phyloP scores from a whole-genome alignment of 2,888 invertebrate genomes.

The Disparrhopalites patrizii region DNA sequence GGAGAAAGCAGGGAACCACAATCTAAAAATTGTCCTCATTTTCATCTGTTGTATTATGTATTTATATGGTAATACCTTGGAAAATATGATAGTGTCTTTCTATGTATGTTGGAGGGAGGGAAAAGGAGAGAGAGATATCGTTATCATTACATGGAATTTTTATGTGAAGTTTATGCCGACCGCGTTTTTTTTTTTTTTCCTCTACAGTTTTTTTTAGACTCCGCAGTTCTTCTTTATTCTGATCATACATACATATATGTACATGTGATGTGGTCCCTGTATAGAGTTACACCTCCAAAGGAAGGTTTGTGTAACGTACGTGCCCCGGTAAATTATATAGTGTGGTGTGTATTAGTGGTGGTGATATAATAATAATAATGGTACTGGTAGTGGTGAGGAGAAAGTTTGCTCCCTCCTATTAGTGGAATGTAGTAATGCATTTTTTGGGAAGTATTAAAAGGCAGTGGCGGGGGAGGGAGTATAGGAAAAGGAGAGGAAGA shows the following conservation, averaged over 20 bases:
- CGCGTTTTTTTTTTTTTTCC: not conserved
- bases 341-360: no score
- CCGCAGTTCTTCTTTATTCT: not conserved
- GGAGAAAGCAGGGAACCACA: not conserved
- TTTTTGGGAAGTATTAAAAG: no score
- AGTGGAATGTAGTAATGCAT: no score
- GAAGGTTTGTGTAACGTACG: not conserved
- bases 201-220: not conserved
- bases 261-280: not conserved
- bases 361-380: no score
- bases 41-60: not conserved
- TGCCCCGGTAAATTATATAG: no score
- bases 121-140: not conserved
- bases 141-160: slow-evolving; percentile 3
- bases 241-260: not conserved
- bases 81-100: not conserved
- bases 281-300: not conserved
- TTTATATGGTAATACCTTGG: not conserved
- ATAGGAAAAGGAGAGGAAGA: no score
- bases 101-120: no score
- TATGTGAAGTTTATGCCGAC: not conserved
- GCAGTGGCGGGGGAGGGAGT: no score
- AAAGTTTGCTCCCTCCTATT: no score
- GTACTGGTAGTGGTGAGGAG: no score
- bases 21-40: slow-evolving; percentile 5